Conservation (phyloP, 2,113 vertebrate genomes). For the Xyliphius kryptos region DNA sequence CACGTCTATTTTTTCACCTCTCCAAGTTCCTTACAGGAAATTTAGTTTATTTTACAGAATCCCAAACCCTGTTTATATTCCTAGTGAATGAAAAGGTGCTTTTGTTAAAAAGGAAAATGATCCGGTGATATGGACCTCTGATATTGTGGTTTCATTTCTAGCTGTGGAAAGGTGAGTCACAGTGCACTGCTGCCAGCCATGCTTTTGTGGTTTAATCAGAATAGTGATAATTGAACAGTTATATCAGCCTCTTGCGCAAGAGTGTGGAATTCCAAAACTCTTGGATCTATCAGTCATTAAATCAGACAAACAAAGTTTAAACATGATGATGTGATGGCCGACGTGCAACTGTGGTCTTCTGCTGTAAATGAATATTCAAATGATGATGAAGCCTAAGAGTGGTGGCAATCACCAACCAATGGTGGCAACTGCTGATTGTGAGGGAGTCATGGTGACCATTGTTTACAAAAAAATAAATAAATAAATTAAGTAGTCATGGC, state of each 20-base stretch:
- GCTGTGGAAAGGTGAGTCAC: slow-evolving; percentile 24
- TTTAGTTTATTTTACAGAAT: slow-evolving; percentile 3
- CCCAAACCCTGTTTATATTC: slow-evolving; percentile 2
- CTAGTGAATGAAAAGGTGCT: slow-evolving; percentile 21
- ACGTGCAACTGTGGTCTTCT: background rate
- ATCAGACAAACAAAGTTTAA: too few relatives aligned
- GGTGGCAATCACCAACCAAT: too few relatives aligned
- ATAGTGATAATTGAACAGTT: slow-evolving; percentile 1
- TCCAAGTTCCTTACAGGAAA: background rate
- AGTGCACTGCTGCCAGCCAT: background rate
- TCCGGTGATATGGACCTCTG: background rate
- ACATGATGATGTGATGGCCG: too few relatives aligned
- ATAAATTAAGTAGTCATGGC: too few relatives aligned
- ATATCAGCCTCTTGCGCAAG: background rate
- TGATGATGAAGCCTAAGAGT: too few relatives aligned
- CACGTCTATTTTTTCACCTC: background rate
- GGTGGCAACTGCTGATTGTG: too few relatives aligned
- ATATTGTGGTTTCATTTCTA: slow-evolving; percentile 4
- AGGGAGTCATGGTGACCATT: too few relatives aligned
- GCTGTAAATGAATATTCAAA: background rate
- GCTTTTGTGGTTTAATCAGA: slow-evolving; percentile 35
- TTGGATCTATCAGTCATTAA: too few relatives aligned
- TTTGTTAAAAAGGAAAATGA: slow-evolving; percentile 17
- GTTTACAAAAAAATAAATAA: too few relatives aligned
- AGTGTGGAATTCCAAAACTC: background rate